phyloP scores from a whole-genome alignment of 2,797 vertebrate species.

The Ictinia mississippiensis region DNA sequence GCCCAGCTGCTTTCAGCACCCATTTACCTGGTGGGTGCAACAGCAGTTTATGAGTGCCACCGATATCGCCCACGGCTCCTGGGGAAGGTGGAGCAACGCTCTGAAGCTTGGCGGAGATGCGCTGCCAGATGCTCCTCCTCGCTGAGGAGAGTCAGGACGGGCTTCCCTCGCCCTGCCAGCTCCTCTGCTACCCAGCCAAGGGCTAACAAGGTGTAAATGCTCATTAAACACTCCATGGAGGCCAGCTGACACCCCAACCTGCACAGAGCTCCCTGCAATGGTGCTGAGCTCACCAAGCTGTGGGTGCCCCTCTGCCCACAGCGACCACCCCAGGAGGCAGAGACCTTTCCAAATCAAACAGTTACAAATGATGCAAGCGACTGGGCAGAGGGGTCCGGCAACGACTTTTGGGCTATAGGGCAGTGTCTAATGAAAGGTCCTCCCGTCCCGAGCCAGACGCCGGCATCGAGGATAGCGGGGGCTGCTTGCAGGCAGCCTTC shows the following conservation, averaged over 20 bases:
- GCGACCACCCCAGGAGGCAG: background rate
- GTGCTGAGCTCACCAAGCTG: background rate
- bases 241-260: background rate
- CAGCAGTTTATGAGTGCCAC: background rate
- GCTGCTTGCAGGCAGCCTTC: background rate
- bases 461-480: background rate
- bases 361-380: fast-evolving
- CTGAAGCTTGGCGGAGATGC: background rate
- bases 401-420: background rate
- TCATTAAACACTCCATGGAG: background rate
- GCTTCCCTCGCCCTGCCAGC: background rate
- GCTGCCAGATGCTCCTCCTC: background rate
- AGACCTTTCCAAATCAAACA: background rate
- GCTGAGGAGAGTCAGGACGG: background rate
- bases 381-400: background rate
- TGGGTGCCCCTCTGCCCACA: background rate
- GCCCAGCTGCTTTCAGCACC: background rate
- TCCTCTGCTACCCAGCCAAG: background rate
- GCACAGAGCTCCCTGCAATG: background rate
- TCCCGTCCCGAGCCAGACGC: background rate
- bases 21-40: fast-evolving
- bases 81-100: background rate
- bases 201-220: background rate
- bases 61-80: fast-evolving
- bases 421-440: background rate